Evolutionary conservation across 2,888 invertebrate genomes (phyloP).

Genomic region (Synanthedon tipuliformis): DNA sequence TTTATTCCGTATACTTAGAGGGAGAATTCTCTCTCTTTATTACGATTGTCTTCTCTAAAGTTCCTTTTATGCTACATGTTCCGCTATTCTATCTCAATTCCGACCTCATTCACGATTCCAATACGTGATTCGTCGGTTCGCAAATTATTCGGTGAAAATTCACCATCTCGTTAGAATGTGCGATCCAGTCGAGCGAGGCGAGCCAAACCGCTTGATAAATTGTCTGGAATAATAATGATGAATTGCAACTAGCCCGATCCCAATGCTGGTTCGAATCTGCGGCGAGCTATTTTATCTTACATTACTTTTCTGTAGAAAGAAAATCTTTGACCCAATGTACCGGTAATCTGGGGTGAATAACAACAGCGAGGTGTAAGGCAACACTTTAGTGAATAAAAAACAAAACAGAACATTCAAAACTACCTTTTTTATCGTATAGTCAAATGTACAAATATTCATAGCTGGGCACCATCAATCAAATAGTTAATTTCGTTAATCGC

Average conservation of each 20-base stretch:
- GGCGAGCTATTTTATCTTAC: constrained; percentile 7
- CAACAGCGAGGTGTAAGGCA: too few relatives aligned
- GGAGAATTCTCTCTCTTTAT: constrained; percentile 9
- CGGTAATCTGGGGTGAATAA: too few relatives aligned
- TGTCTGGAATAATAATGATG: constrained; percentile 72
- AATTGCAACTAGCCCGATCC: constrained; percentile 64
- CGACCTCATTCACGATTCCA: constrained; percentile 64
- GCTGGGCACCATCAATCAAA: too few relatives aligned
- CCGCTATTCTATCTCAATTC: constrained; percentile 67
- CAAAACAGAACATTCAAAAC: constrained; percentile 5
- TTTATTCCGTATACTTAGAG: not conserved
- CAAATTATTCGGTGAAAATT: constrained; percentile 70
- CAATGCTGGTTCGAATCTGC: constrained; percentile 56
- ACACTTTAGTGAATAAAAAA: not conserved
- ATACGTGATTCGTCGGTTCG: constrained; percentile 70
- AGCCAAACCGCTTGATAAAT: constrained; percentile 71
- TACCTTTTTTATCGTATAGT: too few relatives aligned
- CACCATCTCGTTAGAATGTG: constrained; percentile 71
- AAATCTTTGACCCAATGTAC: constrained; percentile 5
- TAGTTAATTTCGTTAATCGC: too few relatives aligned
- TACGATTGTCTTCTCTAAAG: constrained; percentile 16
- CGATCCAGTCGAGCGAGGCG: constrained; percentile 59
- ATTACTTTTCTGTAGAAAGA: not conserved
- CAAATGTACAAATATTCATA: too few relatives aligned
- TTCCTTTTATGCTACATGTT: constrained; percentile 33